phyloP scores from a whole-genome alignment of 1,140 invertebrate species.

The Drosophila subobscura region DNA sequence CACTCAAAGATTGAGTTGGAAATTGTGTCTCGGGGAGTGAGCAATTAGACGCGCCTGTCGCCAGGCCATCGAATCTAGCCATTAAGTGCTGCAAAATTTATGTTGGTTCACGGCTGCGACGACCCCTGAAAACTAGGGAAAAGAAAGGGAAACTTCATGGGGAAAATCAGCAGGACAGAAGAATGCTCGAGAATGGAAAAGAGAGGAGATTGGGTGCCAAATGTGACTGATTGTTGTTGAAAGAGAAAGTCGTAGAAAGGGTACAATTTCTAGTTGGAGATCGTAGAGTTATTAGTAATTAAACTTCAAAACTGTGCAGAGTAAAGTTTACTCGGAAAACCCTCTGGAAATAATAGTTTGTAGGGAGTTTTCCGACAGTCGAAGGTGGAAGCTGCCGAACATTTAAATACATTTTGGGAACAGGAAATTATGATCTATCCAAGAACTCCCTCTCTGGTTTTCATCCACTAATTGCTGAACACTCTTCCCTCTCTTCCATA shows the following conservation, averaged over 20 bases:
- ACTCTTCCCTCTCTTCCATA: constrained; percentile 18
- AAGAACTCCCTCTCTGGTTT: background rate
- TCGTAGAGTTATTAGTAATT: no score
- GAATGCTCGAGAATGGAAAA: background rate
- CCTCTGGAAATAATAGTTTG: no score
- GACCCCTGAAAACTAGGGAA: constrained; percentile 12
- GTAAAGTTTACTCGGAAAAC: no score
- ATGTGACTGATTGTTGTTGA: no score
- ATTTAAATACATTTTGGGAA: no score
- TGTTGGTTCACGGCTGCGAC: constrained; percentile 37
- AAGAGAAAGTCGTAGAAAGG: no score
- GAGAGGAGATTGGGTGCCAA: background rate
- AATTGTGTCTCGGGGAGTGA: constrained; percentile 34
- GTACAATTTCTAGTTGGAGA: no score
- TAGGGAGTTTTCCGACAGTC: no score
- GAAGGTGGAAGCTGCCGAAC: no score
- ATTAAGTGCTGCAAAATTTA: constrained; percentile 47
- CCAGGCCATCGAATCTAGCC: constrained; percentile 28
- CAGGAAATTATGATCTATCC: no score
- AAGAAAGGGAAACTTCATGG: no score
- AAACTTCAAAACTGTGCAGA: no score
- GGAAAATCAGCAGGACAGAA: background rate
- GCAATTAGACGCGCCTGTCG: constrained; percentile 67
- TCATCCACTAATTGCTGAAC: background rate
- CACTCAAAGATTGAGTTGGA: constrained; percentile 21